Conservation (phyloP, 2,797 vertebrate genomes). For the Pterois miles region DNA sequence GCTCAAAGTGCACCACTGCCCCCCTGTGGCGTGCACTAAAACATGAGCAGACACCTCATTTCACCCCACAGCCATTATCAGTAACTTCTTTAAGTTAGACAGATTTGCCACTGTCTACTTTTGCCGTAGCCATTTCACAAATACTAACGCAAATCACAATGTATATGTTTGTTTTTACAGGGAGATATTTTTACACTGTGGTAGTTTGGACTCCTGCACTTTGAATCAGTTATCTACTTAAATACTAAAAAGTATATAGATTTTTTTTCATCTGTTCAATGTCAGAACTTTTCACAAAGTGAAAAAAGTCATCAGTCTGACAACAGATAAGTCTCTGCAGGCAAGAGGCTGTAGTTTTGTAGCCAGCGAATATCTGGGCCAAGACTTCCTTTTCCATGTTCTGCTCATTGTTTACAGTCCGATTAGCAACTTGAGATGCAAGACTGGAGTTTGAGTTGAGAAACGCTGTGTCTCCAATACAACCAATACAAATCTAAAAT, state of each 20-base stretch:
- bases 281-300: background rate
- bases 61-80: background rate
- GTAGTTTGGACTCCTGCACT: background rate
- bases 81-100: slow-evolving; percentile 1
- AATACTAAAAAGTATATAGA: fast-evolving
- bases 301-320: too few species aligned
- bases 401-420: too few species aligned
- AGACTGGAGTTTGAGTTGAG: too few species aligned
- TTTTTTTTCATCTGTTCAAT: background rate
- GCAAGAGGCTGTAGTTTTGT: too few species aligned
- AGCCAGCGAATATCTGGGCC: too few species aligned
- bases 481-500: too few species aligned
- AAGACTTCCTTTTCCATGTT: too few species aligned
- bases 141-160: background rate
- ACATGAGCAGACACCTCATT: background rate
- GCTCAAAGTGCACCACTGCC: slow-evolving; percentile 53
- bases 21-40: slow-evolving; percentile 48
- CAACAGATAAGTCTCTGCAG: too few species aligned
- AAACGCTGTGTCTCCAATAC: too few species aligned
- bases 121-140: background rate
- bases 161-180: background rate
- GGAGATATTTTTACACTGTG: background rate
- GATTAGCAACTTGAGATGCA: too few species aligned
- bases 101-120: slow-evolving; percentile 5
- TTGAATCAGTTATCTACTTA: too few species aligned